Conservation (phyloP, 2,888 invertebrate genomes). For the Patella ulyssiponensis region DNA sequence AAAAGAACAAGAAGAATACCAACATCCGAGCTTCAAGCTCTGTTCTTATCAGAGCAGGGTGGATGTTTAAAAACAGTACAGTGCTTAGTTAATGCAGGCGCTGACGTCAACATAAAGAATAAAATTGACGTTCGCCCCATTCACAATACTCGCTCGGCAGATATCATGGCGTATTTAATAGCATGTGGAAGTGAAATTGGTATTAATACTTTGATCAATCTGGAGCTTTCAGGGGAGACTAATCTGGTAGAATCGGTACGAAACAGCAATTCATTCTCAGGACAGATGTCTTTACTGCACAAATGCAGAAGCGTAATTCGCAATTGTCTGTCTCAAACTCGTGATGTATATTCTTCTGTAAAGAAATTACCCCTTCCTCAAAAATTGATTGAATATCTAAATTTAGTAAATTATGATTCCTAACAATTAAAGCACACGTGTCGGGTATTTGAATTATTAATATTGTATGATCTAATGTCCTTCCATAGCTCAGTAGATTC, state of each 20-base stretch:
- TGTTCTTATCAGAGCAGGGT: conserved; percentile 20
- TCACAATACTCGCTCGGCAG: conserved; percentile 9
- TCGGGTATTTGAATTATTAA: too few relatives aligned
- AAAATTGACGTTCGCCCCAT: conserved; percentile 18
- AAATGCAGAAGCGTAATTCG: conserved; percentile 15
- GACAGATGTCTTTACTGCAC: conserved; percentile 16
- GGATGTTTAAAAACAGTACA: conserved; percentile 20
- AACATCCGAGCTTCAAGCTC: conserved; percentile 20
- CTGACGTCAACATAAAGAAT: conserved; percentile 15
- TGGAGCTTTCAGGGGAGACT: conserved; percentile 8
- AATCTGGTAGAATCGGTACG: background rate
- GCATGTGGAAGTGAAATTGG: conserved; percentile 18
- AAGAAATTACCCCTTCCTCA: conserved; percentile 16
- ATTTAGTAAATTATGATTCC: background rate
- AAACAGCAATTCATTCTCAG: background rate
- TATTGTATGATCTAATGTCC: too few relatives aligned
- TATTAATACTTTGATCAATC: conserved; percentile 14
- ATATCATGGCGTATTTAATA: conserved; percentile 15
- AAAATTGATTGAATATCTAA: conserved; percentile 20
- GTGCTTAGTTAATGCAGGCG: conserved; percentile 26
- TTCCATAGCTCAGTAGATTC: too few relatives aligned
- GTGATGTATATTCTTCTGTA: conserved; percentile 12
- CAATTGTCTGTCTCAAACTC: conserved; percentile 1
- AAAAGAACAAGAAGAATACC: conserved; percentile 27
- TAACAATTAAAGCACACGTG: background rate